Evolutionary conservation across 2,888 invertebrate genomes (phyloP).

Genomic region (Temnothorax unifasciatus): DNA sequence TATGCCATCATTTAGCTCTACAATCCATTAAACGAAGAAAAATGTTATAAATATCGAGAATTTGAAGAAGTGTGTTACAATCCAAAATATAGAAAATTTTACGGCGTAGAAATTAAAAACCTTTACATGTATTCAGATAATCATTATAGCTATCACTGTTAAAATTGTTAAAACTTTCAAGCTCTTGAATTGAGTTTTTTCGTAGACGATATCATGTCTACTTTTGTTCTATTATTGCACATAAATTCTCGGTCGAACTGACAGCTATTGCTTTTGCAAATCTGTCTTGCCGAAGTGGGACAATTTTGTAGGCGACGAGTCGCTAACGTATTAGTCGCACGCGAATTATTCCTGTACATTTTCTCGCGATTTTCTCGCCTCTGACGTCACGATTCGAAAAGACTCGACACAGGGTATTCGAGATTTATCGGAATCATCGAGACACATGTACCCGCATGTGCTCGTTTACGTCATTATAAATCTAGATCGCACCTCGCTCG

Average conservation of each 20-base stretch:
- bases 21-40: background rate
- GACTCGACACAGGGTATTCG: background rate
- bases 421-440: background rate
- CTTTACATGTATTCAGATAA: background rate
- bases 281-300: background rate
- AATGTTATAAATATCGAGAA: background rate
- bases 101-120: background rate
- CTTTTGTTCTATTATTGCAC: background rate
- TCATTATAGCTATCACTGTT: background rate
- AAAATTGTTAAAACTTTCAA: background rate
- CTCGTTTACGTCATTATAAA: constrained; percentile 44
- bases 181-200: background rate
- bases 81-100: background rate
- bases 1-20: background rate
- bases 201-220: background rate
- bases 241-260: background rate
- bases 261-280: background rate
- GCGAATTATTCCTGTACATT: constrained; percentile 1
- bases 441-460: background rate
- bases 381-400: background rate
- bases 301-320: background rate
- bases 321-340: background rate
- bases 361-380: background rate
- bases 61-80: background rate
- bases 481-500: constrained; percentile 57